Evolutionary conservation across 2,113 vertebrate genomes (phyloP), one percentile per base, ranked within the genome.

Genomic region (Ammodramus savannarum): DNA sequence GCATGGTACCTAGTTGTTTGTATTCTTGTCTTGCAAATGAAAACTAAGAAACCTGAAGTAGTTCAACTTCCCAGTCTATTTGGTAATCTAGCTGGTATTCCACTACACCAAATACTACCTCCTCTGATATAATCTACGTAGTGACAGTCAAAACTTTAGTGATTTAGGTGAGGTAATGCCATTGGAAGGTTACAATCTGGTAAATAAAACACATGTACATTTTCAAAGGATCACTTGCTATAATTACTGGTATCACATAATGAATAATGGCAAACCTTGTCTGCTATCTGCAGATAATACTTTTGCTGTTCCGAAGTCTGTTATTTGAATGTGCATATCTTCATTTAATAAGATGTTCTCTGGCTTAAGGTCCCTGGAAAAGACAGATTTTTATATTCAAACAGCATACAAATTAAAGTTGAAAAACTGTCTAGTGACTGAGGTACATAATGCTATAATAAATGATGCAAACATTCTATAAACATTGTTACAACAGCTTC

Each of bases 291-390:
- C 99, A 39, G 99, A 98, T 94, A 99, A 97, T 88, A 99, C 98
- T 98, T 99, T 99, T 66, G 99, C 99, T 79, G 99, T 99, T 95
- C 99, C 99, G 61, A 99, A 99, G 97, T 99, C 99, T 96, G 99
- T 99, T 97, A 99, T 99, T 96, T 99, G 99, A 97, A 99, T 99
- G 97, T 99, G 99, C 99, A 99, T 99, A 36, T 99, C 99, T 98
- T 99, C 99, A 87, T 98, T 99, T 97, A 99, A 97, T 96, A 99
- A 98, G 98, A 99, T 99, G 97, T 99, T 99, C 97, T 99, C 99
- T 80, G 99, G 99, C 95, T 99, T 99, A 92, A 99, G 98, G 95
- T 99, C 99, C 98, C 99, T 99, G 97, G 54, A 98, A 98, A 95
- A 89, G 77, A 58, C 66, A 87, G 54, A 91, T 65, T 89, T 94